Base-by-base conservation (phyloP, 2,113 vertebrate genomes). In the Misgurnus mizolepis region DNA sequence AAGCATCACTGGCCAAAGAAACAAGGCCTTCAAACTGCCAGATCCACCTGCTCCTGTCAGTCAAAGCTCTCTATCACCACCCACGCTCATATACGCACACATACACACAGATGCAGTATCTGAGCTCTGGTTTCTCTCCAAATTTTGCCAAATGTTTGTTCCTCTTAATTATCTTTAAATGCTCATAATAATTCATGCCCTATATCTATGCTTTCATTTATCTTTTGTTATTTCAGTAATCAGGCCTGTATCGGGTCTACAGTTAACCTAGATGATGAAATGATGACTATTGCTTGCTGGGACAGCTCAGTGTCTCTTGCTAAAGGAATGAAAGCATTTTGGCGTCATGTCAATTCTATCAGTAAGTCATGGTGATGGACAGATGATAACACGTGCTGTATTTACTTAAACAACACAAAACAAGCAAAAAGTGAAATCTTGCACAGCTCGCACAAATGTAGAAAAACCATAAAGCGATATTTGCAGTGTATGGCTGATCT, bases 21-120 rank as follows among this genome's bases (percentile, higher is more conserved):
- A 40, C 15, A 27, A 81, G n/a, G 43, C 73, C 68, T 62, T 11
- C 45, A 27, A 53, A 50, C 49, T 12, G 22, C 14, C 68, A 78
- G 55, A 34, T 68, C 68, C 39, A 71, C 81, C 40, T 67, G 65
- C 70, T 64, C 0, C n/a, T 14, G 49, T 22, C 62, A 12, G 53
- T 64, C 70, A 47, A 74, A 56, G 49, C 34, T 62, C 34, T 41
- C 40, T 15, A 10, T 27, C 15, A 34, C 58, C 41, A 43, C 61
- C 34, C 49, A 34, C 27, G 43, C 10, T 71, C 45, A 65, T 8
- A 45, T 22, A 8, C 72, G 61, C 60, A 27, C 79, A 80, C 39
- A 64, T 40, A 72, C 49, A 67, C 69, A 43, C 70, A 67, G 10
- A 14, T n/a, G 22, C 67, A 68, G 17, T 12, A 7, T 55, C 15